These are phyloP conservation scores for Pristis pectinata DNA, from an alignment of 2,797 vertebrate genomes.

Conservation along the genomic window DNA sequence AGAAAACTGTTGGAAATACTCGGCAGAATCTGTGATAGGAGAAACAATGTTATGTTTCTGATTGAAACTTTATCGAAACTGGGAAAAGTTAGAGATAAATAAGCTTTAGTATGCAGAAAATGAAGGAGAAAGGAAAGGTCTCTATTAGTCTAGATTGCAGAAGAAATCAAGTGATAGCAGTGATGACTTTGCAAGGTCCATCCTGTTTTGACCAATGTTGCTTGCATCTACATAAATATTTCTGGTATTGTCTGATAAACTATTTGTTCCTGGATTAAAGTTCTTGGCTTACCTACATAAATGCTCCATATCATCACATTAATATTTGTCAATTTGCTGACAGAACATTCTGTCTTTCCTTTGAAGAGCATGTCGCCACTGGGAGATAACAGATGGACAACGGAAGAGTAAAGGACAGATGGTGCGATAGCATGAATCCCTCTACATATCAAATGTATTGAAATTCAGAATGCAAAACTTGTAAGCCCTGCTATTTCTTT, in stretches of 20 bases:
- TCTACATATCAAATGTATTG: not conserved
- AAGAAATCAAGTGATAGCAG: no score
- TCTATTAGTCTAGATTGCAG: no score
- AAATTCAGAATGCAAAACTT: not conserved
- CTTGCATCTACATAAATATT: not conserved
- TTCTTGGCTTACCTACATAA: not conserved
- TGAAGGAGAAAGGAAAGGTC: no score
- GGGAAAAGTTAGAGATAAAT: no score
- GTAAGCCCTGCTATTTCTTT: not conserved
- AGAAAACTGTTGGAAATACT: not conserved
- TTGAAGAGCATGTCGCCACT: not conserved
- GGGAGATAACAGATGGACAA: slow-evolving; percentile 29
- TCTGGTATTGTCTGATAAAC: not conserved
- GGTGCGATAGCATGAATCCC: slow-evolving; percentile 14
- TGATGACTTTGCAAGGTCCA: no score
- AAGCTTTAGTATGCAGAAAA: no score
- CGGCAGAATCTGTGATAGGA: no score
- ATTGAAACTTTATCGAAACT: no score
- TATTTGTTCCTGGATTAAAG: not conserved
- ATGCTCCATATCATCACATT: not conserved
- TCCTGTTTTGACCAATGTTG: not conserved
- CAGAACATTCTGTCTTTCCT: not conserved
- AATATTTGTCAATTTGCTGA: not conserved
- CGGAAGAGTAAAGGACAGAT: not conserved
- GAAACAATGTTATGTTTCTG: no score